Base-by-base conservation (phyloP, 2,888 invertebrate species). In the Mycogona germanica region DNA sequence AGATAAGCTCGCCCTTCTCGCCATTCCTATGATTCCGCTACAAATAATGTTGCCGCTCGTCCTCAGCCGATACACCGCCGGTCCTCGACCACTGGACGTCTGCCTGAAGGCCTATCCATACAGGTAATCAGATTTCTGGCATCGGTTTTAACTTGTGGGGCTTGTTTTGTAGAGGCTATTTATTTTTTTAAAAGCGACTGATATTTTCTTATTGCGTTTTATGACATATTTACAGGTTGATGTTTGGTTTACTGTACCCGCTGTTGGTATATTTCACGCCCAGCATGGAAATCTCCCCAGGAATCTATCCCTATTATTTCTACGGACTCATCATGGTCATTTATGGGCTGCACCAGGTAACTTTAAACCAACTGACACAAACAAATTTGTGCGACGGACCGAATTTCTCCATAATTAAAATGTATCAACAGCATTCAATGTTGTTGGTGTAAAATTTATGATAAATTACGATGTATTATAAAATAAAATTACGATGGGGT, bases 261-360 rank as follows among this genome's bases (percentile, higher is more conserved):
- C 69, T 77, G 0, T 73, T 97, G 19, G 92, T 98, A 7, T 92
- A 84, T 69, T 69, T 84, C 41, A 93, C 95, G 0, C 91, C 92
- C 30, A 56, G 60, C 23, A 66, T 66, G 17, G 62, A 65, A 58
- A 57, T 59, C 1, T 71, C 75, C 51, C 76, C 78, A 57, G 75
- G 79, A 14, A 73, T 81, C 55, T 75, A 72, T 58, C 82, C 91
- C 0, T 72, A 77, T 55, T 82, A 80, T 57, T 75, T 73, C 59
- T 87, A 93, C 60, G 73, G 80, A 30, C 64, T 88, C 35, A 73
- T 96, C 52, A 72, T 96, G 60, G 62, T 76, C 9, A 77, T 84
- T 51, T 96, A 93, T 68, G 80, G 84, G n/a, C 73, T 91, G 58
- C 95, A 97, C 73, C 96, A 93, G 80, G 89, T 84, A 69, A 67